Conservation (phyloP, 2,888 invertebrate genomes). For the Ectemnius cavifrons region DNA sequence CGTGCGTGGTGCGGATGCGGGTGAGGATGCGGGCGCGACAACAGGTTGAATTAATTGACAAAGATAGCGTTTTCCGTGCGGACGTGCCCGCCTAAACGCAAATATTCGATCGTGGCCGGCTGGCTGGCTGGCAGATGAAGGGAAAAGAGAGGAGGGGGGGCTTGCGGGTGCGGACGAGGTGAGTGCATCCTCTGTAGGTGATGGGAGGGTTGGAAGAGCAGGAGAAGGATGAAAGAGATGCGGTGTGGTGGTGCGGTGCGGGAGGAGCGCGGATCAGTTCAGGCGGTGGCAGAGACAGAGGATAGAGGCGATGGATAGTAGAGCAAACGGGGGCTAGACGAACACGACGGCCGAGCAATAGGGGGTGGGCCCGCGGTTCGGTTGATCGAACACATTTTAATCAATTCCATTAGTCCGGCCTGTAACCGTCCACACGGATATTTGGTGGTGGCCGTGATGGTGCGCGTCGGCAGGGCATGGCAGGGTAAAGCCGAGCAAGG, state of each 20-base stretch:
- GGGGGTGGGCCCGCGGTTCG: constrained; percentile 67
- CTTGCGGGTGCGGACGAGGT: constrained; percentile 35
- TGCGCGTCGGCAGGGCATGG: constrained; percentile 5
- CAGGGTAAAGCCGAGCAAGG: no score
- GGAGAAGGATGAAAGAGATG: neutral
- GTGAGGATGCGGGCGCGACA: constrained; percentile 61
- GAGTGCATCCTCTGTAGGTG: constrained; percentile 6
- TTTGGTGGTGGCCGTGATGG: constrained; percentile 61
- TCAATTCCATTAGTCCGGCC: constrained; percentile 77
- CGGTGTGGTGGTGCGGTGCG: neutral
- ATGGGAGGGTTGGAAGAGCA: no score
- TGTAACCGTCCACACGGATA: constrained; percentile 66
- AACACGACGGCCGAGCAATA: constrained; percentile 44
- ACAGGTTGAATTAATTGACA: constrained; percentile 77
- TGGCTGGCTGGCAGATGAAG: constrained; percentile 50
- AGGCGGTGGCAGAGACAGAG: constrained; percentile 25
- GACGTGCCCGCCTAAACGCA: constrained; percentile 72
- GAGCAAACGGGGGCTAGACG: constrained; percentile 33
- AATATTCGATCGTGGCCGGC: constrained; percentile 72
- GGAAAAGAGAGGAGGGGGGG: constrained; percentile 20
- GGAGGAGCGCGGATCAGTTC: neutral
- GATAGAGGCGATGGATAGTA: constrained; percentile 35
- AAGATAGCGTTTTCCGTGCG: constrained; percentile 76
- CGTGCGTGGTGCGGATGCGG: constrained; percentile 17
- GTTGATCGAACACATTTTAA: constrained; percentile 78